Evolutionary conservation across 2,888 invertebrate species (phyloP), one percentile per base, ranked within the genome.

Genomic region (Cosmorhoe ocellata): DNA sequence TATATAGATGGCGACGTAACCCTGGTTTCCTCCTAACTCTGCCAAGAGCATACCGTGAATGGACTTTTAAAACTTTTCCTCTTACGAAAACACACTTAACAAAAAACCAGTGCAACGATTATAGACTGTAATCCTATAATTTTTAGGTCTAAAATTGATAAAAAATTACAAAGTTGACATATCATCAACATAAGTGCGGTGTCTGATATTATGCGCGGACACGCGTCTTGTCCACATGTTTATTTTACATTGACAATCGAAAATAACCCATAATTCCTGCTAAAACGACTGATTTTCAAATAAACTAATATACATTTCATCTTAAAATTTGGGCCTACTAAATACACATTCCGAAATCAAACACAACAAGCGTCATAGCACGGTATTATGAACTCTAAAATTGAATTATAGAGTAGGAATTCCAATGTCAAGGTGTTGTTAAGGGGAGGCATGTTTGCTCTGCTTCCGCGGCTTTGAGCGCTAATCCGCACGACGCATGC

Each of bases 171-270:
- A 79, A 84, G 80, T 83, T 85, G 86, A 86, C 86, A 86, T 79
- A 84, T 85, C 87, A 88, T 85, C 84, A 74, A 71, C 74, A 70
- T 76, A 74, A 72, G 77, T 78, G 81, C 79, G 81, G 71, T 81
- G 81, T 78, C 82, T 81, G 81, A 86, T 81, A 87, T 87, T 88
- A 88, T 88, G 88, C 88, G 78, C 74, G 78, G 84, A 80, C 88
- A 88, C 85, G 87, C 81, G 78, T 74, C 63, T 67, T 62, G 66
- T 64, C 64, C 73, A 71, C 66, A 73, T 69, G 67, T 69, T 71
- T 69, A 59, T 58, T 43, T 49, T 58, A 46, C 49, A 28, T 4
- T 6, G 44, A 52, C 65, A 69, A 54, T 55, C 59, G 32, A 73
- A 75, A 72, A 56, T 53, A 55, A 11, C 59, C 69, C 59, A 56